phyloP scores from a whole-genome alignment of 2,888 invertebrate species.

The Camptogramma bilineatum region DNA sequence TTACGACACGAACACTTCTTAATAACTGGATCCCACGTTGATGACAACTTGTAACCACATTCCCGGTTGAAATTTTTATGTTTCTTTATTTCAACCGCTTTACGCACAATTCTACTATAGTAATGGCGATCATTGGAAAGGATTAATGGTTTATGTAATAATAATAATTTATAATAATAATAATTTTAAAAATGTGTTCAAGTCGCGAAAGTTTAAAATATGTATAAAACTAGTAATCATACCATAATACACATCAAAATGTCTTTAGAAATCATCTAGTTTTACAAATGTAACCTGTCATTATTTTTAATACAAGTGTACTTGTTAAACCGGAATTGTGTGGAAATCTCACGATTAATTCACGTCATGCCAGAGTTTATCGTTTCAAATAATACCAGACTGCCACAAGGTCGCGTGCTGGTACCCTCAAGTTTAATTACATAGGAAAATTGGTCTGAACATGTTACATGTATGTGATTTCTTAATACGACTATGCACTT shows the following conservation, averaged over 20 bases:
- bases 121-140: too few species aligned
- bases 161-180: too few species aligned
- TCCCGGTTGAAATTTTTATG: too few species aligned
- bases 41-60: too few species aligned
- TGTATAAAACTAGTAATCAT: too few species aligned
- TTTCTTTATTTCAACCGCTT: too few species aligned
- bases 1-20: too few species aligned
- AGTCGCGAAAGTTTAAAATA: too few species aligned
- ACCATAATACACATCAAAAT: background rate
- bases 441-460: conserved; percentile 5
- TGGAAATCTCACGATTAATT: conserved; percentile 45
- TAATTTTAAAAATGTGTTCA: too few species aligned
- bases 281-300: conserved; percentile 6
- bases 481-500: background rate
- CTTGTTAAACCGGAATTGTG: conserved; percentile 40
- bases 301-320: conserved; percentile 28
- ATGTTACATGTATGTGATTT: background rate
- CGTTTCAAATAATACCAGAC: conserved; percentile 39
- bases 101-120: too few species aligned
- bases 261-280: background rate
- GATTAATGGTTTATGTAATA: too few species aligned
- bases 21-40: too few species aligned
- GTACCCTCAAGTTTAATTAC: conserved; percentile 31
- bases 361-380: conserved; percentile 40
- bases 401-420: conserved; percentile 39